Evolutionary conservation across 2,888 invertebrate genomes (phyloP).

Genomic region (Lasioglossum zephyrum): DNA sequence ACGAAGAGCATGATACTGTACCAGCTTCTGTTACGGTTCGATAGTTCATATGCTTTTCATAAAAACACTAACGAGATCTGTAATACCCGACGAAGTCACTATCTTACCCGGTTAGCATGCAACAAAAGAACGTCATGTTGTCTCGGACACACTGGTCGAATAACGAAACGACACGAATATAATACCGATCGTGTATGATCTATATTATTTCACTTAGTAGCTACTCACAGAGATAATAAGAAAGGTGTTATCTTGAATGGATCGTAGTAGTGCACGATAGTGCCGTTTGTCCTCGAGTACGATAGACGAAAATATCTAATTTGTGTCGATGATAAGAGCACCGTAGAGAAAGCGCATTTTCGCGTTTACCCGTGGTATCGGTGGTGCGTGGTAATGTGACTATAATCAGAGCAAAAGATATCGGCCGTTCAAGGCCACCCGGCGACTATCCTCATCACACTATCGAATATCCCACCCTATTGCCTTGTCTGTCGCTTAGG

Average conservation of each 20-base stretch:
- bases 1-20: constrained; percentile 39
- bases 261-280: constrained; percentile 12
- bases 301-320: constrained; percentile 18
- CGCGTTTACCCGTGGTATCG: constrained; percentile 76
- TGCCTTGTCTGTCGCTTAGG: background rate
- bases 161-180: constrained; percentile 4
- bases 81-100: constrained; percentile 1
- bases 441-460: background rate
- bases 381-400: constrained; percentile 82
- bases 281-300: constrained; percentile 7
- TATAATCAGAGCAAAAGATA: constrained; percentile 72
- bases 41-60: constrained; percentile 26
- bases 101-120: constrained; percentile 1
- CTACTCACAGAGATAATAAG: background rate
- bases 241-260: constrained; percentile 12
- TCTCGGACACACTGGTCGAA: background rate
- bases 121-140: constrained; percentile 7
- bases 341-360: constrained; percentile 19
- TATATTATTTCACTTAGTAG: background rate
- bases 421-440: constrained; percentile 26
- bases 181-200: constrained; percentile 28
- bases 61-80: constrained; percentile 15
- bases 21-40: constrained; percentile 34
- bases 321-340: constrained; percentile 18
- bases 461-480: background rate